Evolutionary conservation across 2,888 invertebrate genomes (phyloP).

Genomic region (Himalopsyche kuldschensis): DNA sequence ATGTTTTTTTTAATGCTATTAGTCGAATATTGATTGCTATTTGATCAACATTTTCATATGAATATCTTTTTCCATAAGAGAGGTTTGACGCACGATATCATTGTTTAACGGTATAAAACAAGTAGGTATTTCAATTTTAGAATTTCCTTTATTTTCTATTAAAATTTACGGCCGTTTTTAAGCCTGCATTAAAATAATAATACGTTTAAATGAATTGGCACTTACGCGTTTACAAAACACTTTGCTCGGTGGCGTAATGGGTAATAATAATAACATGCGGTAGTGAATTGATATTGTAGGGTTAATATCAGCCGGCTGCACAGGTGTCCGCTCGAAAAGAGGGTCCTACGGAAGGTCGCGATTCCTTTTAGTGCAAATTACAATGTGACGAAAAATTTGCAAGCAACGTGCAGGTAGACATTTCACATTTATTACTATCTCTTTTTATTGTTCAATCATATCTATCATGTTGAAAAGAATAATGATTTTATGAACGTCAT

Average conservation of each 20-base stretch:
- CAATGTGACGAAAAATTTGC: background rate
- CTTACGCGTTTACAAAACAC: background rate
- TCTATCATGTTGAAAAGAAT: no score
- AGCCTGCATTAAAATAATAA: background rate
- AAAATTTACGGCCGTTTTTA: background rate
- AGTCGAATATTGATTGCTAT: no score
- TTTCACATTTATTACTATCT: no score
- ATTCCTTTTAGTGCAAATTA: background rate
- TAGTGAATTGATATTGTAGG: background rate
- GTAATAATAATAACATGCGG: background rate
- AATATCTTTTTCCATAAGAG: no score
- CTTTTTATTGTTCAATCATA: no score
- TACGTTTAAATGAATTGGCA: background rate
- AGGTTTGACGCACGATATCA: no score
- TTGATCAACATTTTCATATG: no score
- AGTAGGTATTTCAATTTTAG: background rate
- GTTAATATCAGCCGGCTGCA: background rate
- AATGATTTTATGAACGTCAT: no score
- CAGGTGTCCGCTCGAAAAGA: background rate
- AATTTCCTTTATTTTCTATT: no score
- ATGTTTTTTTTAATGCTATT: no score
- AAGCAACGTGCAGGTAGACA: no score
- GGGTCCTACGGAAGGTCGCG: background rate
- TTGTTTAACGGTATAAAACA: background rate
- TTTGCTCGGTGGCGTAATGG: background rate